These are phyloP conservation scores for Ametastegia equiseti DNA, from an alignment of 2,888 invertebrate genomes.

Conservation along the genomic window DNA sequence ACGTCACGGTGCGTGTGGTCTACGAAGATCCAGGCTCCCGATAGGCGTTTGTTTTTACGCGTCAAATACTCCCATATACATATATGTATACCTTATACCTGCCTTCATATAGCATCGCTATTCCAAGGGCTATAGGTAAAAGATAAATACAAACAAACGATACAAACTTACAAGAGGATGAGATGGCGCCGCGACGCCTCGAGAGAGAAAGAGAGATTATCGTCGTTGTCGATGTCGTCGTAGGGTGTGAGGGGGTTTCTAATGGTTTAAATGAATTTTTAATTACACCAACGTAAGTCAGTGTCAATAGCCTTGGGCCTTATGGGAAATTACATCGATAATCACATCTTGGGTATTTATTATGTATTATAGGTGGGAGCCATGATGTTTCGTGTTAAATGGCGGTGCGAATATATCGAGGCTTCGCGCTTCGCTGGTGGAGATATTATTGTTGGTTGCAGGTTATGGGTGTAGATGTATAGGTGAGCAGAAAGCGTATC, in stretches of 20 bases:
- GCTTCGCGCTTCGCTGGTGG: no score
- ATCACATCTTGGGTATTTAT: no score
- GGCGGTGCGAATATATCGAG: no score
- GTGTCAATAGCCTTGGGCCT: no score
- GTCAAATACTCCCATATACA: constrained; percentile 12
- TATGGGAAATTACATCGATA: no score
- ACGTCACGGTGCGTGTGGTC: constrained; percentile 58
- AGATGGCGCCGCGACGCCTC: constrained; percentile 9
- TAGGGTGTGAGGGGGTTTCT: not conserved
- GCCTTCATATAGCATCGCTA: not conserved
- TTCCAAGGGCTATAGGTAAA: not conserved
- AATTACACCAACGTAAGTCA: not conserved
- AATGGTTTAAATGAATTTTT: constrained; percentile 15
- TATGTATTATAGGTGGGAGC: no score
- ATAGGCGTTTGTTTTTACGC: constrained; percentile 40
- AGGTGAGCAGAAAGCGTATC: no score
- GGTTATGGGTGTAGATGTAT: no score
- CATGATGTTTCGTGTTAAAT: no score
- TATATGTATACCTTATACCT: no score
- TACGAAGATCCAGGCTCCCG: constrained; percentile 32
- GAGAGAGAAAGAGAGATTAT: not conserved
- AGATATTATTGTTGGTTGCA: no score
- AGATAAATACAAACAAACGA: not conserved
- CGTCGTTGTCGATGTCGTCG: not conserved
- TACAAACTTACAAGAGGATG: constrained; percentile 6